These are phyloP conservation scores for Ramphastos sulfuratus DNA, from an alignment of 2,113 vertebrate genomes.

Conservation along the genomic window DNA sequence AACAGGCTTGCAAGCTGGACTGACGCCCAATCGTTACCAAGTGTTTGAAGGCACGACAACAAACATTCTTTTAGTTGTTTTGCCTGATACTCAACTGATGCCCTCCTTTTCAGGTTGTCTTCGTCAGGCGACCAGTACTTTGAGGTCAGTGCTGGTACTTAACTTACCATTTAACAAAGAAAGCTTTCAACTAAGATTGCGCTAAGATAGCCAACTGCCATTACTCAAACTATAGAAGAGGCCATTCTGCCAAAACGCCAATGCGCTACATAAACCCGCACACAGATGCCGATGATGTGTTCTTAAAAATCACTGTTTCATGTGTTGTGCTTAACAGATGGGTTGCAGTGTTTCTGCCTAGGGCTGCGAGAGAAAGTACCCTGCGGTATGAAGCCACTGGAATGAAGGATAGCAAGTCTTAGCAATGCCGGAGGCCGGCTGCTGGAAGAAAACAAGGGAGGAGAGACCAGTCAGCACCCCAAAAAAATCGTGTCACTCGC, in stretches of 20 bases:
- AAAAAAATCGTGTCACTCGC: background rate
- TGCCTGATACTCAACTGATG: background rate
- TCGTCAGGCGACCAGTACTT: background rate
- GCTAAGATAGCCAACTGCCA: background rate
- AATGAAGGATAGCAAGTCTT: background rate
- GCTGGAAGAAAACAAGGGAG: background rate
- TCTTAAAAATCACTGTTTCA: background rate
- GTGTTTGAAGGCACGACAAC: slow-evolving; percentile 1
- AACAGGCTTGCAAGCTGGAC: background rate
- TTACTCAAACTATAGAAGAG: background rate
- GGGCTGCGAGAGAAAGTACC: background rate
- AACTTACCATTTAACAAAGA: background rate
- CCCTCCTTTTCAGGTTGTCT: background rate
- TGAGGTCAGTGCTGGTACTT: background rate
- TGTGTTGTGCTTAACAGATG: background rate
- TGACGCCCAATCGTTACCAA: background rate
- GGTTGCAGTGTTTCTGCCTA: background rate
- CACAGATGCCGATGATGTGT: background rate
- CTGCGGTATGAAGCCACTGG: background rate
- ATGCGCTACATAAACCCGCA: background rate
- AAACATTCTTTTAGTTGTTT: background rate
- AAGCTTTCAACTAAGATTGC: background rate
- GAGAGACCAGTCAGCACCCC: background rate
- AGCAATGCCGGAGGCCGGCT: background rate
- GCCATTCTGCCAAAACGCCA: background rate